These are phyloP conservation scores for Microcebus murinus DNA, from an alignment of 2,113 vertebrate genomes.

Conservation along the genomic window DNA sequence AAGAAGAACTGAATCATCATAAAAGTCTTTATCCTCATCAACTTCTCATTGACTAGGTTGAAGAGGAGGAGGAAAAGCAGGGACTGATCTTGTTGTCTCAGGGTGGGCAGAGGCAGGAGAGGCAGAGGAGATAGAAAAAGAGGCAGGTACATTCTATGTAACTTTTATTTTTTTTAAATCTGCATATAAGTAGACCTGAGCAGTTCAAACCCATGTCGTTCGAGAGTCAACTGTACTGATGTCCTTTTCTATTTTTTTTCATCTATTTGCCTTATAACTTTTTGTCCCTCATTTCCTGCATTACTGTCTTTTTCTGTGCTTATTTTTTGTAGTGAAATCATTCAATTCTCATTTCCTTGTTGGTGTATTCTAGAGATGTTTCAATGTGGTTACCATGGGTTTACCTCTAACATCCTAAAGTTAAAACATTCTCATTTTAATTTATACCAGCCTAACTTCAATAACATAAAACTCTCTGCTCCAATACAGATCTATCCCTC, in stretches of 20 bases:
- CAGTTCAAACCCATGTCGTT: not conserved
- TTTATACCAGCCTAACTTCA: not conserved
- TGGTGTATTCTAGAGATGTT: not conserved
- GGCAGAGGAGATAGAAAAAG: not conserved
- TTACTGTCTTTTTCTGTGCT: not conserved
- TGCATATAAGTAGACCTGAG: not conserved
- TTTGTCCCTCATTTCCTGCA: not conserved
- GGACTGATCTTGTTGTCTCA: not conserved
- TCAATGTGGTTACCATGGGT: not conserved
- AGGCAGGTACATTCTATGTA: not conserved
- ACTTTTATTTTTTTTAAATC: not conserved
- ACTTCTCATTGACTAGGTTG: not conserved
- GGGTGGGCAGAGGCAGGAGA: not conserved
- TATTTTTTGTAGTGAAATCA: not conserved
- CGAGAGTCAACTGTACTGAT: not conserved
- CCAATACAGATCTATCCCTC: not conserved
- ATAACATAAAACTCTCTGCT: not conserved
- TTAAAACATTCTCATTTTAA: not conserved
- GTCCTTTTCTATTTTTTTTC: not conserved
- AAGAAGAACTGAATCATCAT: not conserved
- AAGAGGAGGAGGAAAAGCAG: not conserved
- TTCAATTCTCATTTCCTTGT: not conserved
- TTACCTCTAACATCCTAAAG: not conserved
- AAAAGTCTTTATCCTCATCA: not conserved
- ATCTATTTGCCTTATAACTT: not conserved